A percentile compares a stretch with the other conserved stretches of the same genome.
phyloP scores from a whole-genome alignment of 2,888 invertebrate species.

The Euspilapteryx auroguttella region DNA sequence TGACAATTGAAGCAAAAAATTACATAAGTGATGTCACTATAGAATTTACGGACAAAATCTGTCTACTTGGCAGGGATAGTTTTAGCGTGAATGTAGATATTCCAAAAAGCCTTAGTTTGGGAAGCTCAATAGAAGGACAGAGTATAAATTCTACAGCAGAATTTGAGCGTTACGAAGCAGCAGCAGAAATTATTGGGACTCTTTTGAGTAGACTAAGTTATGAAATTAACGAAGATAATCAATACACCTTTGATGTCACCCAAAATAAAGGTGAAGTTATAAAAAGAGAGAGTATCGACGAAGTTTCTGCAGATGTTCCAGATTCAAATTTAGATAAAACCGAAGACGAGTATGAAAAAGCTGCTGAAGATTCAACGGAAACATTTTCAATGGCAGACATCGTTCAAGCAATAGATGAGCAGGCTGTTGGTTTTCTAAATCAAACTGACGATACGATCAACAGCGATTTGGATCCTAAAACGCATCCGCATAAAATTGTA shows the following conservation, averaged over 20 bases:
- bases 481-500: conserved; percentile 19
- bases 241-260: too few species aligned
- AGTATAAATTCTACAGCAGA: conserved; percentile 43
- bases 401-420: conserved; percentile 24
- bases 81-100: too few species aligned
- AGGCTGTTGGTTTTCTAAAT: conserved; percentile 13
- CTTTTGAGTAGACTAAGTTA: conserved; percentile 24
- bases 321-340: too few species aligned
- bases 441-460: too few species aligned
- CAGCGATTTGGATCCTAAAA: conserved; percentile 19
- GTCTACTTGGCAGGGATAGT: too few species aligned
- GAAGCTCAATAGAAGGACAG: conserved; percentile 18
- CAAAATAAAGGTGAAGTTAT: too few species aligned
- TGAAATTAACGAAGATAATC: conserved; percentile 6
- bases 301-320: too few species aligned
- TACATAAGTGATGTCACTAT: conserved; percentile 3
- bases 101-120: conserved; percentile 19
- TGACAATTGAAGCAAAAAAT: not conserved
- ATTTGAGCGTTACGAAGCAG: conserved; percentile 39
- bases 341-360: conserved; percentile 1
- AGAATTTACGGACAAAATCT: too few species aligned
- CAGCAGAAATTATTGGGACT: conserved; percentile 24
- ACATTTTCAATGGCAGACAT: conserved; percentile 34
- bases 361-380: conserved; percentile 1
- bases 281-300: too few species aligned